A percentile compares a stretch with the other conserved stretches of the same genome.
Conservation (phyloP, 2,888 invertebrate genomes). For the Acleris cristana region DNA sequence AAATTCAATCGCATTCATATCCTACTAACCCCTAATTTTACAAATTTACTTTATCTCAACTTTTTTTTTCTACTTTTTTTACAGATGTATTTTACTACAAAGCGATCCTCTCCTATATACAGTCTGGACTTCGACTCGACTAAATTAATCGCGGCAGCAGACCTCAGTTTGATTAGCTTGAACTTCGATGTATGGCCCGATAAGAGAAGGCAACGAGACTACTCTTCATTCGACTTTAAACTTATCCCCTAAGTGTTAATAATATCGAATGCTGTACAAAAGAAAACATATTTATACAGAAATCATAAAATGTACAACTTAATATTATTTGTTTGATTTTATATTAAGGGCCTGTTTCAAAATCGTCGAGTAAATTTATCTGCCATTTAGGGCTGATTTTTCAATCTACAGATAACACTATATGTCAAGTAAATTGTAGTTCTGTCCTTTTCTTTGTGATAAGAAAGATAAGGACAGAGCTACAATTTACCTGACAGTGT, state of each 20-base stretch:
- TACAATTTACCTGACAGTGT: too few species aligned
- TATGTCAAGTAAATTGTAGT: too few species aligned
- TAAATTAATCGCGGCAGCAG: slow-evolving; percentile 68
- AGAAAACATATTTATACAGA: not conserved
- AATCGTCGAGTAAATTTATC: too few species aligned
- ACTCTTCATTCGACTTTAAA: slow-evolving; percentile 60
- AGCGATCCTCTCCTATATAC: slow-evolving; percentile 69
- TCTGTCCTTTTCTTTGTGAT: too few species aligned
- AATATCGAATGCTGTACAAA: slow-evolving; percentile 1
- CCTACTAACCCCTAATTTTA: too few species aligned
- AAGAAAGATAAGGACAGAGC: too few species aligned
- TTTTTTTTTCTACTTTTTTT: slow-evolving; percentile 46
- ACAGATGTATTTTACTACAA: slow-evolving; percentile 76
- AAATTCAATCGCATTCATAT: too few species aligned
- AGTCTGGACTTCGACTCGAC: slow-evolving; percentile 70
- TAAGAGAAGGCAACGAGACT: slow-evolving; percentile 52
- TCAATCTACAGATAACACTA: too few species aligned
- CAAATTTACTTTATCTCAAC: too few species aligned
- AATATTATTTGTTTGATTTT: too few species aligned
- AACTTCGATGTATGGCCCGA: slow-evolving; percentile 60
- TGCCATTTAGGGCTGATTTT: too few species aligned
- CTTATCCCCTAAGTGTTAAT: slow-evolving; percentile 4
- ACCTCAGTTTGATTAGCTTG: slow-evolving; percentile 61
- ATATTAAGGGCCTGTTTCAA: too few species aligned
- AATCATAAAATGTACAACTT: not conserved